These are phyloP conservation scores for Heterohyrax brucei DNA, from an alignment of 2,797 vertebrate genomes.

Conservation along the genomic window DNA sequence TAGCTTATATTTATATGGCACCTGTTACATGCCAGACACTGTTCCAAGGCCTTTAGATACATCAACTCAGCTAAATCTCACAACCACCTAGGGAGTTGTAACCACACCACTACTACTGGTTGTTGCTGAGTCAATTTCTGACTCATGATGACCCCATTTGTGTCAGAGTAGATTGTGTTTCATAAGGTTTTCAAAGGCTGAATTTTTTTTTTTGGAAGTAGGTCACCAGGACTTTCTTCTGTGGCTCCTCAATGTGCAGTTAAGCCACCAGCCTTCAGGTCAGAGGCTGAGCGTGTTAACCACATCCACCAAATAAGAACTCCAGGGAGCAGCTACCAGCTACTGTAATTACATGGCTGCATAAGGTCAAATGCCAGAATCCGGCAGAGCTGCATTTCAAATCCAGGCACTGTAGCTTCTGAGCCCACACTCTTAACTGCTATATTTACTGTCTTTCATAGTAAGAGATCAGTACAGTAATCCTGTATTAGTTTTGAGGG, in stretches of 20 bases:
- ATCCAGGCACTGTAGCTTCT: not conserved
- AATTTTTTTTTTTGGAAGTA: too few relatives aligned
- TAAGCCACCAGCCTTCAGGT: too few relatives aligned
- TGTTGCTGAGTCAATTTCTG: too few relatives aligned
- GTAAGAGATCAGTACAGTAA: not conserved
- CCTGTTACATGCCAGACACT: conserved; percentile 25
- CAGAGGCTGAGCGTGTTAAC: not conserved
- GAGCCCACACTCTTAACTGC: not conserved
- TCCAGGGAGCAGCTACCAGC: not conserved
- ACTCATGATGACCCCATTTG: too few relatives aligned
- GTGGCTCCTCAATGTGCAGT: too few relatives aligned
- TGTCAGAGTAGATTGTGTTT: too few relatives aligned
- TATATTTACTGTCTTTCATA: not conserved
- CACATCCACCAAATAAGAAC: not conserved
- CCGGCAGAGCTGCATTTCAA: not conserved
- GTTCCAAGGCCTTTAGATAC: not conserved
- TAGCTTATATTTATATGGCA: not conserved
- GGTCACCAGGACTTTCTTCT: too few relatives aligned
- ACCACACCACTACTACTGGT: too few relatives aligned
- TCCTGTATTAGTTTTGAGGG: not conserved
- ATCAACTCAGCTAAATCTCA: conserved; percentile 19
- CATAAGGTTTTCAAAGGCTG: too few relatives aligned
- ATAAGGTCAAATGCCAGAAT: conserved; percentile 27
- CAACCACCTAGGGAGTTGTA: not conserved
- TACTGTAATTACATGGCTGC: not conserved